A percentile compares a stretch with the other conserved stretches of the same genome.
Evolutionary conservation across 2,888 invertebrate species (phyloP).

Genomic region (Colletes collaris): DNA sequence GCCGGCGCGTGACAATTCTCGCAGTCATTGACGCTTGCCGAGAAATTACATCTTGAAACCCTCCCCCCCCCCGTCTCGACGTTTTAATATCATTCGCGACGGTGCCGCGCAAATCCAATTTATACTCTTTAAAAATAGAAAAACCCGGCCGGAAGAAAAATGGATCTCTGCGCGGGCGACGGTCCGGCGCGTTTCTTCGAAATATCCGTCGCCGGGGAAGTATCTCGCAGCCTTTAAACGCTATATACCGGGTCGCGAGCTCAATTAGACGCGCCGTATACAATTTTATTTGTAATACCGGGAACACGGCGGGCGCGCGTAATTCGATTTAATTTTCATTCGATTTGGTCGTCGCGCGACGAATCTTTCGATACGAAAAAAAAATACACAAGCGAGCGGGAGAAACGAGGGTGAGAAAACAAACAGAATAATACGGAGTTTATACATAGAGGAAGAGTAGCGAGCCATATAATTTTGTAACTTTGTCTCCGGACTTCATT

Average conservation of each 20-base stretch:
- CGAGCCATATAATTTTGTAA: too few species aligned
- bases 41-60: conserved; percentile 18
- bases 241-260: background rate
- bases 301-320: too few species aligned
- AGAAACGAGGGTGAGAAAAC: too few species aligned
- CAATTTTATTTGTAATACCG: background rate
- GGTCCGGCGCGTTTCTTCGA: conserved; percentile 22
- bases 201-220: background rate
- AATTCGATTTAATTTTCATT: too few species aligned
- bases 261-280: background rate
- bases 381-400: too few species aligned
- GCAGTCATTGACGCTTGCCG: conserved; percentile 4
- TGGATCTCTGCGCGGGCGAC: conserved; percentile 2
- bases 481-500: too few species aligned
- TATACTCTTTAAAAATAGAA: conserved; percentile 18
- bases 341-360: too few species aligned
- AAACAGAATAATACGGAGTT: too few species aligned
- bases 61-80: background rate
- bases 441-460: too few species aligned
- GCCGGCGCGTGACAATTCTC: background rate
- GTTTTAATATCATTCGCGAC: conserved; percentile 26
- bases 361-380: too few species aligned
- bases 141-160: conserved; percentile 18
- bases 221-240: conserved; percentile 2
- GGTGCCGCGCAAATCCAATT: conserved; percentile 18